Conservation (phyloP, 2,797 vertebrate genomes). For the Acanthopagrus latus region DNA sequence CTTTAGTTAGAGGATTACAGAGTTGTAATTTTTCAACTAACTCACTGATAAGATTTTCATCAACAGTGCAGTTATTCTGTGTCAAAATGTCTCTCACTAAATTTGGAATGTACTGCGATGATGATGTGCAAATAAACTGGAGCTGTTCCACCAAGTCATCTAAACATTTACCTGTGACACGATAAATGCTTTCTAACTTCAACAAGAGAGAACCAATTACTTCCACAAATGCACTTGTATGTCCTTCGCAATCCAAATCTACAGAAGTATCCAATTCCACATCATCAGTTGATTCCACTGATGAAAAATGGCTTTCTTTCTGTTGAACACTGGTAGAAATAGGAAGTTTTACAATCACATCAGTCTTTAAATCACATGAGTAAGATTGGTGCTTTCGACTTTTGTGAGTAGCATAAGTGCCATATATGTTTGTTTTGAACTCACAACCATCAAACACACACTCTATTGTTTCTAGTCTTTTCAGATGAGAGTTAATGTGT, state of each 20-base stretch:
- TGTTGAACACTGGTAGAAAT: too few species aligned
- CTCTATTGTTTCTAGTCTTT: slow-evolving; percentile 20
- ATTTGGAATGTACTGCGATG: slow-evolving; percentile 19
- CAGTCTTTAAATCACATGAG: slow-evolving; percentile 8
- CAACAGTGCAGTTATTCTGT: slow-evolving; percentile 20
- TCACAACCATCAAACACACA: slow-evolving; percentile 29
- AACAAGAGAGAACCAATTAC: slow-evolving; percentile 15
- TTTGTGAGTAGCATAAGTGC: slow-evolving; percentile 19
- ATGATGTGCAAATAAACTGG: slow-evolving; percentile 1
- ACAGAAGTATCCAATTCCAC: slow-evolving; percentile 1
- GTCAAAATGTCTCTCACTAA: slow-evolving; percentile 26
- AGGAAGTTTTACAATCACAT: slow-evolving; percentile 10
- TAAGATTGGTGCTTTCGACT: slow-evolving; percentile 14
- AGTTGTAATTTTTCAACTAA: not conserved
- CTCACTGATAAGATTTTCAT: not conserved
- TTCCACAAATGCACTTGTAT: slow-evolving; percentile 1
- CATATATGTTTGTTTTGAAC: slow-evolving; percentile 32
- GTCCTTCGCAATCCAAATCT: slow-evolving; percentile 14
- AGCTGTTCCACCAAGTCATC: slow-evolving; percentile 32
- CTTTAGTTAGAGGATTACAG: not conserved
- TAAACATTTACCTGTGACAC: slow-evolving; percentile 17
- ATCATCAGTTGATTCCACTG: not conserved
- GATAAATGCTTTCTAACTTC: slow-evolving; percentile 30
- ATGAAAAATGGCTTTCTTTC: too few species aligned
- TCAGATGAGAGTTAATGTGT: slow-evolving; percentile 20